phyloP scores from a whole-genome alignment of 2,888 invertebrate species.

The Lepas anatifera region DNA sequence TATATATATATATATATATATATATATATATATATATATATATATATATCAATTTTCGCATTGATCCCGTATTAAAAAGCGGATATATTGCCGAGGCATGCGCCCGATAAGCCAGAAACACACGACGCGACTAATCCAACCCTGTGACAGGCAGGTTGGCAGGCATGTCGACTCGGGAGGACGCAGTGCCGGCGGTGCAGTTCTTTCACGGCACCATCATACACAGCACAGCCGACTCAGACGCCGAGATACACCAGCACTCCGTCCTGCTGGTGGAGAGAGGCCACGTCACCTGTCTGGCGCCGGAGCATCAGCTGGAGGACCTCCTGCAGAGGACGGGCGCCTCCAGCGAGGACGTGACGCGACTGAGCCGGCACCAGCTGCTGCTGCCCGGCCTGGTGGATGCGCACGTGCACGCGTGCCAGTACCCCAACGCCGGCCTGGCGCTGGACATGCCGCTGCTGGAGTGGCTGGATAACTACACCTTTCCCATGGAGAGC shows the following conservation, averaged over 20 bases:
- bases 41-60: too few species aligned
- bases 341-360: not conserved
- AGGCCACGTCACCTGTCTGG: not conserved
- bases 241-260: constrained; percentile 36
- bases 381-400: constrained; percentile 77
- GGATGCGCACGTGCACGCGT: constrained; percentile 81
- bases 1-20: too few species aligned
- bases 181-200: constrained; percentile 19
- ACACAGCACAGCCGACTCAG: constrained; percentile 30
- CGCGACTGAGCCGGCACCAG: constrained; percentile 23
- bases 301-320: not conserved
- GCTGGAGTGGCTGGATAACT: constrained; percentile 69
- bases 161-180: not conserved
- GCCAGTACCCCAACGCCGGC: constrained; percentile 76
- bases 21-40: too few species aligned
- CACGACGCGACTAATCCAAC: too few species aligned
- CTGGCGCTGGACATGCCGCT: constrained; percentile 65
- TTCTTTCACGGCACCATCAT: constrained; percentile 34
- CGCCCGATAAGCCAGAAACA: too few species aligned
- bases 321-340: not conserved
- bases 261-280: constrained; percentile 34
- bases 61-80: too few species aligned
- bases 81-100: too few species aligned
- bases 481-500: constrained; percentile 73
- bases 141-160: too few species aligned